Conservation (phyloP, 2,888 invertebrate species). For the Eustalomyia histrio region DNA sequence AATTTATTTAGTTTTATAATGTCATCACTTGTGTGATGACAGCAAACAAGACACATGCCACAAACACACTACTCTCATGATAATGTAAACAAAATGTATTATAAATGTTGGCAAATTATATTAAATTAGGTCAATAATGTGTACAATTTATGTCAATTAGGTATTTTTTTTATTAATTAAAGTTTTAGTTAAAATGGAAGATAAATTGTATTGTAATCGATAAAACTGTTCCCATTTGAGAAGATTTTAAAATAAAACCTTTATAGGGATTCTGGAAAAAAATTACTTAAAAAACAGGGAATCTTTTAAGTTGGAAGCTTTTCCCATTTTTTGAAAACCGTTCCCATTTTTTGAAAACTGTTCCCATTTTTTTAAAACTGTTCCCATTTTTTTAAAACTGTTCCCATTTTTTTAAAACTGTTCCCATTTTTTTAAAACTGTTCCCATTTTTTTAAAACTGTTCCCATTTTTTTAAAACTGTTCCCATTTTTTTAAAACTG, state of each 20-base stretch:
- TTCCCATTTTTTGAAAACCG: not conserved
- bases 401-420: too few relatives aligned
- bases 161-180: slow-evolving; percentile 3
- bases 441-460: too few relatives aligned
- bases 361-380: not conserved
- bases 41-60: slow-evolving; percentile 10
- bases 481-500: too few relatives aligned
- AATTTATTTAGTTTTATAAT: slow-evolving; percentile 43
- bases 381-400: too few relatives aligned
- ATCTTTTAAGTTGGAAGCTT: too few relatives aligned
- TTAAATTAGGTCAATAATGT: slow-evolving; percentile 55
- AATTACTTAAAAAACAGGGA: too few relatives aligned
- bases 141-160: slow-evolving; percentile 49
- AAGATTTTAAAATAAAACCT: too few relatives aligned
- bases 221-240: too few relatives aligned
- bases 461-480: too few relatives aligned
- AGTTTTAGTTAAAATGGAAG: not conserved
- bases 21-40: slow-evolving; percentile 43
- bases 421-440: too few relatives aligned
- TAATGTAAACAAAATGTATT: slow-evolving; percentile 20
- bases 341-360: not conserved
- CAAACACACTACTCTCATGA: not conserved
- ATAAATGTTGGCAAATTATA: not conserved
- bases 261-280: too few relatives aligned
- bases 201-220: too few relatives aligned